A percentile compares a stretch with the other conserved stretches of the same genome.
phyloP scores from a whole-genome alignment of 2,797 vertebrate species.

The Ciconia nigra region DNA sequence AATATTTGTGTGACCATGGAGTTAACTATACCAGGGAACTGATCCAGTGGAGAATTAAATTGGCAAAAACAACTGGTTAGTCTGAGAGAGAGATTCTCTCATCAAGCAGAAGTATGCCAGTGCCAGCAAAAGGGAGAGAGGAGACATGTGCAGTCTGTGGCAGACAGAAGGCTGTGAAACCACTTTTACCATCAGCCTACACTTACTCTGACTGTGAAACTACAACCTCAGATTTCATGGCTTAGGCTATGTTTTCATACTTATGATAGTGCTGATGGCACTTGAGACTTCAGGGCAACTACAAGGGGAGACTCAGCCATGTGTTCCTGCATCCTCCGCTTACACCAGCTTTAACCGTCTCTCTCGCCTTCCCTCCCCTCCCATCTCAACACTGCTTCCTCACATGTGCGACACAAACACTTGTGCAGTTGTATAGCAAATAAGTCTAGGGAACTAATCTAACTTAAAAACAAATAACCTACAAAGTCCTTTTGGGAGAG shows the following conservation, averaged over 20 bases:
- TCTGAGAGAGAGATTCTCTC: not conserved
- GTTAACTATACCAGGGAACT: not conserved
- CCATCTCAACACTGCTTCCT: not conserved
- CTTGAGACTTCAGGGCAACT: not conserved
- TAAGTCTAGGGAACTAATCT: not conserved
- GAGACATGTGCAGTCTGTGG: not conserved
- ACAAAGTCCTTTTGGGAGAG: not conserved
- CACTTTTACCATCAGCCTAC: slow-evolving; percentile 38
- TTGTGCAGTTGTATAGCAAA: not conserved
- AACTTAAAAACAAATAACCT: not conserved
- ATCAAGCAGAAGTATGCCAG: not conserved
- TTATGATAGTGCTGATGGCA: not conserved
- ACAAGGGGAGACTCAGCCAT: not conserved
- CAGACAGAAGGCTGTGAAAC: slow-evolving; percentile 40
- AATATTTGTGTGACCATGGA: slow-evolving; percentile 9
- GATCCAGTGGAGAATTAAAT: not conserved
- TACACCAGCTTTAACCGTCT: not conserved
- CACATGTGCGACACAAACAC: fast-evolving
- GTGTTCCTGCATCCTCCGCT: not conserved
- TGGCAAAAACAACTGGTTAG: slow-evolving; percentile 57
- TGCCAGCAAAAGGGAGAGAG: not conserved
- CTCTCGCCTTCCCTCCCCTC: not conserved
- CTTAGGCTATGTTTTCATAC: not conserved
- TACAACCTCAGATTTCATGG: not conserved
- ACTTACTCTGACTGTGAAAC: not conserved